These are phyloP conservation scores for Pomacea maculata DNA, from an alignment of 1,140 invertebrate species.

Conservation along the genomic window DNA sequence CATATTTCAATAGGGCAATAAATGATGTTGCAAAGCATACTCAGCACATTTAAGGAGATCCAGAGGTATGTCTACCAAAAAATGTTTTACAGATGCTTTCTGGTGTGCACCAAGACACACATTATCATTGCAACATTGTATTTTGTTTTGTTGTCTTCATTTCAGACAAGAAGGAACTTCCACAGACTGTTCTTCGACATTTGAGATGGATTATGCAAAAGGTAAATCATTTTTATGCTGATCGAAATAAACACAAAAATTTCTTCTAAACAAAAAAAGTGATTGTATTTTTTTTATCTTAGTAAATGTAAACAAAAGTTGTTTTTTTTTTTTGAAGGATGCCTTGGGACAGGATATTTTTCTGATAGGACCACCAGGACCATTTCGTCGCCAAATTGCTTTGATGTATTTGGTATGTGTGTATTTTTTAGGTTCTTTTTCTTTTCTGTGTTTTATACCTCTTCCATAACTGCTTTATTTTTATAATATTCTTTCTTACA, in stretches of 20 bases:
- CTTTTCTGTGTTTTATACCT: neutral
- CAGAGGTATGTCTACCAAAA: too few relatives aligned
- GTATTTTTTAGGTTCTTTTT: constrained; percentile 6
- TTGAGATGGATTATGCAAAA: constrained; percentile 96
- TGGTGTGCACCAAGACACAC: too few relatives aligned
- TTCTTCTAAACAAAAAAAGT: too few relatives aligned
- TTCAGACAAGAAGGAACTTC: constrained; percentile 61
- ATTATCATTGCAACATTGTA: too few relatives aligned
- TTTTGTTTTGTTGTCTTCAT: constrained; percentile 3
- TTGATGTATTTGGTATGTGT: constrained; percentile 76
- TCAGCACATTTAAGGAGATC: too few relatives aligned
- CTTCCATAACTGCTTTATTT: too few relatives aligned
- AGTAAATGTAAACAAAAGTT: neutral
- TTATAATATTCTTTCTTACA: too few relatives aligned
- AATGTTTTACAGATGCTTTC: too few relatives aligned
- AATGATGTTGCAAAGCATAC: too few relatives aligned
- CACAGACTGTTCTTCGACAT: constrained; percentile 82
- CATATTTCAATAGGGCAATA: too few relatives aligned
- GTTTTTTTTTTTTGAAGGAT: constrained; percentile 67
- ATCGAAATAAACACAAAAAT: neutral
- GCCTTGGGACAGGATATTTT: constrained; percentile 94
- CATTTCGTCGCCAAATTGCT: constrained; percentile 79
- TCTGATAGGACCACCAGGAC: constrained; percentile 89
- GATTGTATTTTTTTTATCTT: neutral
- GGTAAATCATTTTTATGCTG: constrained; percentile 58